phyloP scores from a whole-genome alignment of 2,797 vertebrate species.

The Triplophysa yarkandensis region DNA sequence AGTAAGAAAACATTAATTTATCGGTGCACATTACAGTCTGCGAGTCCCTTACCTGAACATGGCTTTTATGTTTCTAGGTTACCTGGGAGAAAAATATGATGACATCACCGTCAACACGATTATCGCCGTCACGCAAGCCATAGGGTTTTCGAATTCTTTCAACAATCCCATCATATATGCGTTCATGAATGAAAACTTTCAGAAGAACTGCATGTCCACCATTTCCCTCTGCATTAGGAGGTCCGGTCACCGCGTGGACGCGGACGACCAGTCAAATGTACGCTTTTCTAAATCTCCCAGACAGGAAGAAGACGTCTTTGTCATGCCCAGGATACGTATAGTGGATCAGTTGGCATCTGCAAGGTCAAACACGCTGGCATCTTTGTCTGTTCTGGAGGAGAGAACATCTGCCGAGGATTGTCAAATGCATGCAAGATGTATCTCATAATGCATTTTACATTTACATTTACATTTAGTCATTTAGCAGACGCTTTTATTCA shows the following conservation, averaged over 20 bases:
- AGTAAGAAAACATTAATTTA: constrained; percentile 66
- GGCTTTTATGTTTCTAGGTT: constrained; percentile 63
- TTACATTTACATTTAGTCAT: too few relatives aligned
- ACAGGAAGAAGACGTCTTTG: constrained; percentile 11
- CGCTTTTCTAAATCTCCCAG: constrained; percentile 22
- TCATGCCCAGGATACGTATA: constrained; percentile 20
- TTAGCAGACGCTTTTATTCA: too few relatives aligned
- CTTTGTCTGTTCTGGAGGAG: constrained; percentile 13
- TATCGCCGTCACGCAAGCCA: constrained; percentile 79
- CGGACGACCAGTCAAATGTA: constrained; percentile 12
- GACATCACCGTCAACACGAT: constrained; percentile 80
- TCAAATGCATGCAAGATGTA: not conserved
- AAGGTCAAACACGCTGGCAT: constrained; percentile 12
- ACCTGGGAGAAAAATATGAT: constrained; percentile 79
- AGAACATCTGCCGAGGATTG: not conserved
- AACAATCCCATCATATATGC: constrained; percentile 85
- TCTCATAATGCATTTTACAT: not conserved
- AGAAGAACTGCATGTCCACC: constrained; percentile 80
- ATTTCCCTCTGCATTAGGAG: constrained; percentile 70
- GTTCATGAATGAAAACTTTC: constrained; percentile 86
- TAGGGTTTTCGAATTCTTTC: constrained; percentile 86
- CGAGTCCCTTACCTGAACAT: not conserved
- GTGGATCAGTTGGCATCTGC: constrained; percentile 3
- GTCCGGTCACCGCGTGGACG: constrained; percentile 50
- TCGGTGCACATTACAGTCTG: constrained; percentile 6